phyloP scores from a whole-genome alignment of 2,113 vertebrate genomes.

The Tapirus terrestris region DNA sequence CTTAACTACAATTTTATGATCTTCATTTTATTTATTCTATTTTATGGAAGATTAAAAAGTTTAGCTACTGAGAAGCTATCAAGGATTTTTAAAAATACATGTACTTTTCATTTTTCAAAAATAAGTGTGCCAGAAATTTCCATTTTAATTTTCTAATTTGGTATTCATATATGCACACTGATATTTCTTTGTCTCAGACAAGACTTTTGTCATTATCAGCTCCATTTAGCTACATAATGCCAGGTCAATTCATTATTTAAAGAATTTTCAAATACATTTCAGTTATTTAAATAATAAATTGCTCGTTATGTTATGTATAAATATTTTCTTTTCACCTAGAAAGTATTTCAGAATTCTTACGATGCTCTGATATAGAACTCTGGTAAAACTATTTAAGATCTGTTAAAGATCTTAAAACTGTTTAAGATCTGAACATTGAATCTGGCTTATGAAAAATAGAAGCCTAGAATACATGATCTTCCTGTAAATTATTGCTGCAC shows the following conservation, averaged over 20 bases:
- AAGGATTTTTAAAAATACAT: neutral
- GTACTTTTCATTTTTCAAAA: neutral
- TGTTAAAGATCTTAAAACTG: too few relatives aligned
- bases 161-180: neutral
- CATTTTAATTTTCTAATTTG: constrained; percentile 43
- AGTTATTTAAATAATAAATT: constrained; percentile 42
- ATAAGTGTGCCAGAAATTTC: constrained; percentile 20
- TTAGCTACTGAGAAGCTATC: neutral
- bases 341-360: neutral
- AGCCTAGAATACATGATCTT: neutral
- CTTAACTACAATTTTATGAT: neutral
- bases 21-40: constrained; percentile 31
- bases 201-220: constrained; percentile 29
- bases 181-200: constrained; percentile 49
- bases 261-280: constrained; percentile 10
- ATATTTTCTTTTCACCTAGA: constrained; percentile 24
- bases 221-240: constrained; percentile 24
- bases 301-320: neutral
- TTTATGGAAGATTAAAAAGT: neutral
- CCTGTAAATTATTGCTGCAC: neutral
- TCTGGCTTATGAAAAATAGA: neutral
- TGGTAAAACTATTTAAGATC: neutral
- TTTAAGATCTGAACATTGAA: constrained; percentile 17
- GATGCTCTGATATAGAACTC: neutral
- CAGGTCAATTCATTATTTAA: neutral